Base-by-base conservation (phyloP, 2,797 vertebrate species). In the Lacerta agilis region DNA sequence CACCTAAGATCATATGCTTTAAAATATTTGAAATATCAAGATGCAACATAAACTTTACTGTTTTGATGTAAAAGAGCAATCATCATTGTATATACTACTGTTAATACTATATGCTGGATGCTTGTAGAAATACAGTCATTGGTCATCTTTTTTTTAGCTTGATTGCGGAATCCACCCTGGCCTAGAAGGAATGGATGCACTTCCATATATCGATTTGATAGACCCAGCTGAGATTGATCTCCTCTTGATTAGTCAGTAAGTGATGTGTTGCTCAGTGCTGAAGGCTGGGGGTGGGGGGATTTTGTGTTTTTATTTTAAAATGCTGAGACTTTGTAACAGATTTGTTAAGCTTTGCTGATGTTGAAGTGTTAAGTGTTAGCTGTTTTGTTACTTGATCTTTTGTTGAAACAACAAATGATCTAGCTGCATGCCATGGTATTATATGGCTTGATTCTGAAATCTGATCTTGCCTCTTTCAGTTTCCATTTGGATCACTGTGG, bases 401-500 rank as follows among this genome's bases (percentile, higher is more conserved):
- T 49, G 71, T 79, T 13, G 8, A n/a, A 25, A n/a, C 2, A 23
- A 64, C 20, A 45, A 45, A 61, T 72, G 20, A 13, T 87, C 15
- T 76, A 76, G 38, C 13, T 79, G 2, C 61, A 36, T 61, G 43
- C 72, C 8, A 17, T 83, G 8, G 4, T 73, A 82, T 71, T 8
- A 17, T 18, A 20, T 43, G 9, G 2, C 36, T 86, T 86, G 82
- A 11, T 43, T 29, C 0, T 81, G 25, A 87, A 92, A 69, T 93
- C 67, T 88, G 41, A 1, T 45, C 29, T 94, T 93, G 11, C 92
- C 88, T 92, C 0, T 87, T 92, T 87, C 81, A 99, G 98, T 95
- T 99, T 99, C 94, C 98, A 99, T 95, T 95, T 99, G 96, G 98
- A 99, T 94, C 98, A 99, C 95, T 99, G 98, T 90, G 98, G 98